phyloP scores from a whole-genome alignment of 2,113 vertebrate genomes.

The Rhinichthys klamathensis region DNA sequence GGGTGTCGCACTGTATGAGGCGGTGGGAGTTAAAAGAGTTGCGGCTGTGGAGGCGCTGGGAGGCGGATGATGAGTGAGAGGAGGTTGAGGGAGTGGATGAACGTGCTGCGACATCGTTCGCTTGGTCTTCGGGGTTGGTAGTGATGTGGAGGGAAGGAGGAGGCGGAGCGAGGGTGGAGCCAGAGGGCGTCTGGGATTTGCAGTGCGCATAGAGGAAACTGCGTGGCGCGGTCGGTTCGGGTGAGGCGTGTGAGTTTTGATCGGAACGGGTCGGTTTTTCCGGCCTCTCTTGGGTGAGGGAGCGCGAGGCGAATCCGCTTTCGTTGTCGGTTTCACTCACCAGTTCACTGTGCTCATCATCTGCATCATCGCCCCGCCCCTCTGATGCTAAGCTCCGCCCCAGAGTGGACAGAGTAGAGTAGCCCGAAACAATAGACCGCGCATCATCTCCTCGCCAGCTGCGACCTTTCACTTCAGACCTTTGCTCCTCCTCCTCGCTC shows the following conservation, averaged over 20 bases:
- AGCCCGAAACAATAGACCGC: slow-evolving; percentile 92
- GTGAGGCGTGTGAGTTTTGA: slow-evolving; percentile 34
- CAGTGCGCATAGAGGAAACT: slow-evolving; percentile 76
- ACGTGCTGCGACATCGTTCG: slow-evolving; percentile 64
- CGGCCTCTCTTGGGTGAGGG: slow-evolving; percentile 77
- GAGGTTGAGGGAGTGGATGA: slow-evolving; percentile 76
- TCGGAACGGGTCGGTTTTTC: slow-evolving; percentile 57
- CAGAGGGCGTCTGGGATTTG: slow-evolving; percentile 53
- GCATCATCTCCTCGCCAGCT: slow-evolving; percentile 79
- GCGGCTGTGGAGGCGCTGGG: slow-evolving; percentile 66
- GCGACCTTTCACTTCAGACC: slow-evolving; percentile 62
- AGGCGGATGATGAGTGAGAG: slow-evolving; percentile 74
- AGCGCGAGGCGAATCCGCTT: slow-evolving; percentile 81
- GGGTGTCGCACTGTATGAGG: slow-evolving; percentile 90
- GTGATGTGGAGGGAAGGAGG: slow-evolving; percentile 44
- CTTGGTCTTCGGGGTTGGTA: slow-evolving; percentile 58
- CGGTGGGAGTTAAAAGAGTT: slow-evolving; percentile 90
- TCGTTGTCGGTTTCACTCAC: slow-evolving; percentile 91
- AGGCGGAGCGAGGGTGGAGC: slow-evolving; percentile 42
- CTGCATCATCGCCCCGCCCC: slow-evolving; percentile 87
- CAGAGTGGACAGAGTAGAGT: slow-evolving; percentile 92
- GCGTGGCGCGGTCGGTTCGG: slow-evolving; percentile 38
- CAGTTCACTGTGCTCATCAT: slow-evolving; percentile 92
- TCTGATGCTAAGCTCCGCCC: slow-evolving; percentile 86
- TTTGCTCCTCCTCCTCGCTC: slow-evolving; percentile 60